Evolutionary conservation across 2,888 invertebrate genomes (phyloP), one percentile per base, ranked within the genome.

Genomic region (Hemistola chrysoprasaria): DNA sequence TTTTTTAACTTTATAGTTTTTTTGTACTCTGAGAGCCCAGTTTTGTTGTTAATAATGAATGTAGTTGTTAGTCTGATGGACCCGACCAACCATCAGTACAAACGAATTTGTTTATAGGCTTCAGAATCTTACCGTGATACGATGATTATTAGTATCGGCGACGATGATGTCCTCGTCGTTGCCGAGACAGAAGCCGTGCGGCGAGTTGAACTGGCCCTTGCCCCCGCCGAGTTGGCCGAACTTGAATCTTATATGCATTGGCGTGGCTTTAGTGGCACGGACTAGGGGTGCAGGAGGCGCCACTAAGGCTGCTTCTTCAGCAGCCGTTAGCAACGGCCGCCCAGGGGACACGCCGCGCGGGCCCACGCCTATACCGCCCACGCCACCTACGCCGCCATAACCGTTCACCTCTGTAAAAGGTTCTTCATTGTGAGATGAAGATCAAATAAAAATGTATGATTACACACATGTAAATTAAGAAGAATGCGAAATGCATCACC

Each of bases 141-240:
- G 94, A 88, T 98, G 98, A 78, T 98, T 98, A 76, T 98, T 97
- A 3, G 98, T 98, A 76, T 98, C 97, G 25, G 98, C 98, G 10
- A 98, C 98, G 63, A 98, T 95, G 56, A 98, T 98, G 70, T 98
- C 98, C 77, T 98, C 98, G 67, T 98, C 97, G 35, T 94, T 92
- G 22, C 98, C 98, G 50, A 98, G 91, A 71, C 98, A 98, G 80
- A 98, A 98, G 28, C 98, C 98, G 80, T 98, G 98, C 0, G 98
- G 98, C 0, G 98, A 98, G 84, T 97, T 98, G 69, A 98, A 98
- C 83, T 98, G 98, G 9, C 96, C 95, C 74, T 97, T 97, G 48
- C 95, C 95, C 16, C 97, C 95, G 16, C 98, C 98, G 53, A 98
- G 90, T 62, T 97, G 96, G 6, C 98, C 98, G 81, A 98, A 98